Percentiles rank a stretch among this genome's conserved stretches.
Evolutionary conservation across 2,888 invertebrate genomes (phyloP).

Genomic region (Pachydiplax longipennis): DNA sequence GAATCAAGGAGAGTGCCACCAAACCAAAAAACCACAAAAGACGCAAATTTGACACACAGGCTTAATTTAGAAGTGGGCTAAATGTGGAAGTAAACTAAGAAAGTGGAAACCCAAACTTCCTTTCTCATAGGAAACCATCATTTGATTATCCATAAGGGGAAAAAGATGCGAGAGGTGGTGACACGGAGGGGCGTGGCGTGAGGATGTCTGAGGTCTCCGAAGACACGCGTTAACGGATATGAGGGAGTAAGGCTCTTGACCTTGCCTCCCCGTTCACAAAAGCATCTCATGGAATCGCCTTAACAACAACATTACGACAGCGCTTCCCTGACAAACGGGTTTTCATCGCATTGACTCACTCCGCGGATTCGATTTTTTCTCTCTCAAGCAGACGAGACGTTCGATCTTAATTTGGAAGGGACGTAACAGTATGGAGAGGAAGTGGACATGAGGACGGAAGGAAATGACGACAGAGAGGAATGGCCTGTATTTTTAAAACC

Average conservation of each 20-base stretch:
- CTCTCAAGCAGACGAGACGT: background rate
- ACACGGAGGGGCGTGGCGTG: background rate
- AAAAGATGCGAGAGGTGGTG: background rate
- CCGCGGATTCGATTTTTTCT: background rate
- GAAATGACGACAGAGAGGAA: background rate
- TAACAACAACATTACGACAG: background rate
- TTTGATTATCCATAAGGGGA: too few relatives aligned
- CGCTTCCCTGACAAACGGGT: background rate
- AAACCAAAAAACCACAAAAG: too few relatives aligned
- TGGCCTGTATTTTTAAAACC: background rate
- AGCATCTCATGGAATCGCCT: background rate
- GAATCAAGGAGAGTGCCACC: too few relatives aligned
- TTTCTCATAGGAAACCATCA: too few relatives aligned
- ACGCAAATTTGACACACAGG: too few relatives aligned
- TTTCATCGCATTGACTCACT: background rate
- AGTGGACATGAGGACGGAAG: background rate
- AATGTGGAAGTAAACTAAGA: too few relatives aligned
- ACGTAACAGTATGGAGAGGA: background rate
- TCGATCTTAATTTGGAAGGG: background rate
- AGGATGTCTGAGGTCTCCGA: background rate
- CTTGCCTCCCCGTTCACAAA: background rate
- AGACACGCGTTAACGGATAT: background rate
- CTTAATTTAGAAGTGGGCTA: too few relatives aligned
- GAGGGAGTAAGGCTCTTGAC: background rate
- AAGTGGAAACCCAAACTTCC: too few relatives aligned